A percentile compares a stretch with the other conserved stretches of the same genome.
Conservation (phyloP, 37 sponge, comb jelly and placozoan genomes). For the Petrosia ficiformis region DNA sequence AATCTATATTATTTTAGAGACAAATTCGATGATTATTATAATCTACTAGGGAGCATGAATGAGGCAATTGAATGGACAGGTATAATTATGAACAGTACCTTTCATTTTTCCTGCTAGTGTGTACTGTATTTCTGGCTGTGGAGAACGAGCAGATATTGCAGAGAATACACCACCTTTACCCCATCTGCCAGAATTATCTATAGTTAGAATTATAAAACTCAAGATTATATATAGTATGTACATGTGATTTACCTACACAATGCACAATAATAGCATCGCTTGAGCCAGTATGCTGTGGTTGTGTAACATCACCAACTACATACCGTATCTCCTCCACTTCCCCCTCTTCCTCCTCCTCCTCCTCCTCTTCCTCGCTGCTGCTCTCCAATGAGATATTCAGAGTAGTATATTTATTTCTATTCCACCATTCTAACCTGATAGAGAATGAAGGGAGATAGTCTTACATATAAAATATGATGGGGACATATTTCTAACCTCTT, state of each 20-base stretch:
- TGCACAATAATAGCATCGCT: constrained; percentile 73
- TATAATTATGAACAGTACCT: constrained; percentile 4
- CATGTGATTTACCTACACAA: constrained; percentile 82
- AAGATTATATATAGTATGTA: too few species aligned
- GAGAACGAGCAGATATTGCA: constrained; percentile 68
- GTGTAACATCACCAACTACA: constrained; percentile 77
- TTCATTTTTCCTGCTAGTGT: constrained; percentile 70
- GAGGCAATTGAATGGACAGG: neutral
- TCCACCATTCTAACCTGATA: constrained; percentile 58
- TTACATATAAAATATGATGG: neutral
- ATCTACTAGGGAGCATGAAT: neutral
- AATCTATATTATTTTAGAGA: constrained; percentile 30
- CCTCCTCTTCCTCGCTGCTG: constrained; percentile 32
- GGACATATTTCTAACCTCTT: constrained; percentile 46
- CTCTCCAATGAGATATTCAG: constrained; percentile 45
- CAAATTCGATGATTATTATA: too few species aligned
- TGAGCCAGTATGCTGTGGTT: constrained; percentile 51
- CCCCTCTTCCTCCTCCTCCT: constrained; percentile 18
- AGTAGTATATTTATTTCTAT: constrained; percentile 52
- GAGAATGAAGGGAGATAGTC: neutral
- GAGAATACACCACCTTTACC: constrained; percentile 82
- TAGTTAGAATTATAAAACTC: too few species aligned
- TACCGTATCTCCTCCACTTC: constrained; percentile 42
- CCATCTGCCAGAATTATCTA: constrained; percentile 85
- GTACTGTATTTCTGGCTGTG: constrained; percentile 47